Conservation (phyloP, 2,113 vertebrate genomes). For the Halichoeres trimaculatus region DNA sequence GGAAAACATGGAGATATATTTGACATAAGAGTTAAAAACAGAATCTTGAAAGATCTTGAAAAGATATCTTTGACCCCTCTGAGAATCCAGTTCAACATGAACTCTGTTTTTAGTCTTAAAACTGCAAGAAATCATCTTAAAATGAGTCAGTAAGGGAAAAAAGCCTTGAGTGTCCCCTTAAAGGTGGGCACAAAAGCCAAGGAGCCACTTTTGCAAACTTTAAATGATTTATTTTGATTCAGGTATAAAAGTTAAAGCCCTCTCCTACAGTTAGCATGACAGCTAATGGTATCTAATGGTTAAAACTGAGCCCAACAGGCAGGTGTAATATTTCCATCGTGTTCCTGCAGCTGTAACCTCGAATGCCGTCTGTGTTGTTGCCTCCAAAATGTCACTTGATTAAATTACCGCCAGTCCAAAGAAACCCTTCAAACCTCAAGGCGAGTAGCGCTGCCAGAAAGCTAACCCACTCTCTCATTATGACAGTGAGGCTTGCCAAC, state of each 20-base stretch:
- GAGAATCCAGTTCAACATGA: too few species aligned
- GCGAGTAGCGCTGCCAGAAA: conserved; percentile 1
- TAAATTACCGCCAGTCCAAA: conserved; percentile 42
- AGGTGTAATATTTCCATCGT: background rate
- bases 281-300: background rate
- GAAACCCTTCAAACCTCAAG: conserved; percentile 22
- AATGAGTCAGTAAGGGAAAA: too few species aligned
- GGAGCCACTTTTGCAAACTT: too few species aligned
- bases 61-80: too few species aligned
- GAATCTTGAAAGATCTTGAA: too few species aligned
- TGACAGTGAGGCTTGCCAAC: conserved; percentile 50
- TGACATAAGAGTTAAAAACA: too few species aligned
- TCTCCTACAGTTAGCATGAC: background rate
- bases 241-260: background rate
- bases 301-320: background rate
- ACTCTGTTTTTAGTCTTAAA: too few species aligned
- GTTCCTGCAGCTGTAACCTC: background rate
- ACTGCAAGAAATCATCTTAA: too few species aligned
- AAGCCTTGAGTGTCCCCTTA: too few species aligned
- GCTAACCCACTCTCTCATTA: conserved; percentile 59
- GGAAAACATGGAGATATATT: too few species aligned
- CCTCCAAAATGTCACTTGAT: conserved; percentile 21
- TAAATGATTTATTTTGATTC: background rate
- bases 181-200: too few species aligned
- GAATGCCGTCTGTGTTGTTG: background rate